A percentile compares a stretch with the other conserved stretches of the same genome.
phyloP scores from a whole-genome alignment of 2,797 vertebrate species.

The Neopelma chrysocephalum region DNA sequence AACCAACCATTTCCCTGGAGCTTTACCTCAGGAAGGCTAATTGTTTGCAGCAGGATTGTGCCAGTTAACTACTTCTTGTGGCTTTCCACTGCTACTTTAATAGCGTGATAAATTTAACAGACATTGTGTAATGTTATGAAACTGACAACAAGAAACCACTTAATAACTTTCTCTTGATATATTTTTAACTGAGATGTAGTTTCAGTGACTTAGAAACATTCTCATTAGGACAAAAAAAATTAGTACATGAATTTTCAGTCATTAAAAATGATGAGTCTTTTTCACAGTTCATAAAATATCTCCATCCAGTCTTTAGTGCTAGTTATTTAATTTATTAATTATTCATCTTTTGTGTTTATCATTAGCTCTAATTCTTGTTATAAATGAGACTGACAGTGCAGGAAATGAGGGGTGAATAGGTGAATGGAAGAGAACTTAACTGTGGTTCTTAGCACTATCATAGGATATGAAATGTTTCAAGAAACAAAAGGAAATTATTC shows the following conservation, averaged over 20 bases:
- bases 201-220: not conserved
- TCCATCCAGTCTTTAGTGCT: not conserved
- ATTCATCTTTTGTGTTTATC: not conserved
- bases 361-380: not conserved
- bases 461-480: not conserved
- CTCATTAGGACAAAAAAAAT: not conserved
- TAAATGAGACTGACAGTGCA: not conserved
- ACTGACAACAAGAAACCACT: not conserved
- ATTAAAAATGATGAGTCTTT: not conserved
- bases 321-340: slow-evolving; percentile 11
- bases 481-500: not conserved
- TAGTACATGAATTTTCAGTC: not conserved
- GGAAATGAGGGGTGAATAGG: not conserved
- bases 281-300: slow-evolving; percentile 15
- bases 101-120: not conserved
- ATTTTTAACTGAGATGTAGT: not conserved
- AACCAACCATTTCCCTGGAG: not conserved
- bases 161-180: not conserved
- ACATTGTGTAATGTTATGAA: not conserved
- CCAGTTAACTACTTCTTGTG: not conserved
- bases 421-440: not conserved
- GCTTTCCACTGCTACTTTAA: not conserved
- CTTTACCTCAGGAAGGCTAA: not conserved
- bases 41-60: not conserved
- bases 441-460: not conserved